Base-by-base conservation (phyloP, 2,888 invertebrate genomes). In the Dryobotodes eremita region DNA sequence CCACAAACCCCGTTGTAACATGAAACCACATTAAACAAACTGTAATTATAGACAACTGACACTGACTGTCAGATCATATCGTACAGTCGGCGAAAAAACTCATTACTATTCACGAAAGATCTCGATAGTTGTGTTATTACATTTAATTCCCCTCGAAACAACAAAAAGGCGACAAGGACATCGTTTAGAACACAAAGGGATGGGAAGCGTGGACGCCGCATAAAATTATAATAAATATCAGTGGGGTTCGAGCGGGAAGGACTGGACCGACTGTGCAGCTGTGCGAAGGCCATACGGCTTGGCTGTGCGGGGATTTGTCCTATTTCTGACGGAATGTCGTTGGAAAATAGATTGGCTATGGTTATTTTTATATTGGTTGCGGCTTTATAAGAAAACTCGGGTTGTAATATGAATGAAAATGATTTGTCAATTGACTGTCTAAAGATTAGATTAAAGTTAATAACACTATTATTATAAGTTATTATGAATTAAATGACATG, bases 161-260 rank as follows among this genome's bases (percentile, higher is more conserved):
- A 94, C 94, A 93, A 92, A 93, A 93, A 92, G 91, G 89, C 92
- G 89, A 93, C 93, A 94, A 95, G 94, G 92, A 94, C 94, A 93
- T 92, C 95, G 95, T 96, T 96, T 96, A 96, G 92, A 91, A 91
- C 91, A 96, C 96, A 96, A 96, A 93, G 93, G 95, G 91, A 89
- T 90, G 89, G 84, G 53, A 88, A 92, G 92, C 90, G 91, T 92
- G 93, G 95, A 93, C 94, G 94, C 93, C 93, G 96, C 95, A 96
- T 96, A 96, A 96, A 96, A 96, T 96, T 96, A 96, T 96, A 96
- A 96, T 96, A 96, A 96, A 96, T 95, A 95, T 94, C 87, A 70
- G 82, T 83, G 91, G 93, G 91, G 86, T 93, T 91, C 64, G 74
- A 80, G 82, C 78, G 62, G 82, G 72, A 72, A 57, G 23, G 65